These are phyloP conservation scores for Caradrina kadenii DNA, from an alignment of 2,888 invertebrate genomes.

Conservation along the genomic window DNA sequence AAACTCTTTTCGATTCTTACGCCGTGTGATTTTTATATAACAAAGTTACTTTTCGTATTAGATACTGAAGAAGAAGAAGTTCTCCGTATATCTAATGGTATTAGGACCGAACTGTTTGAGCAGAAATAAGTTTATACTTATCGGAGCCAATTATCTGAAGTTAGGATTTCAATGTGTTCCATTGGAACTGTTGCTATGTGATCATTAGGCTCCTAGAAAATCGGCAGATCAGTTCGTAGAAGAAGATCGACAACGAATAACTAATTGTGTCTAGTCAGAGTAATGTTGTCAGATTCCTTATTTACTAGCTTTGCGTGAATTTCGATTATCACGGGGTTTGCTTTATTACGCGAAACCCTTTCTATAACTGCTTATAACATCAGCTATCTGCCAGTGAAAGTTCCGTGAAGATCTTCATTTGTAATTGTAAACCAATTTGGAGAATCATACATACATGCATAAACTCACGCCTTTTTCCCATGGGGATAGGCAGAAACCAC, in stretches of 20 bases:
- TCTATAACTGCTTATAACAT: too few relatives aligned
- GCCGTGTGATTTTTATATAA: not conserved
- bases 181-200: slow-evolving; percentile 13
- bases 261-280: not conserved
- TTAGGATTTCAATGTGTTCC: slow-evolving; percentile 34
- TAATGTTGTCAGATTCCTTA: not conserved
- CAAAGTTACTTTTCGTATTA: slow-evolving; percentile 4
- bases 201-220: slow-evolving; percentile 13
- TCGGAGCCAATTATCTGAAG: slow-evolving; percentile 42
- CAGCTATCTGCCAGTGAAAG: too few relatives aligned
- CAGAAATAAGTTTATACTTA: slow-evolving; percentile 37
- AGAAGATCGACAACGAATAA: slow-evolving; percentile 13
- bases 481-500: too few relatives aligned
- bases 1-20: slow-evolving; percentile 17
- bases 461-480: too few relatives aligned
- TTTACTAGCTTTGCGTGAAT: too few relatives aligned
- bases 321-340: too few relatives aligned
- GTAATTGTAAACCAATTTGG: too few relatives aligned
- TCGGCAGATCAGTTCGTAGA: slow-evolving; percentile 1
- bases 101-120: slow-evolving; percentile 32
- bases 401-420: too few relatives aligned
- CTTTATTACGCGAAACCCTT: too few relatives aligned
- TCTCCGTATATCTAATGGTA: slow-evolving; percentile 17
- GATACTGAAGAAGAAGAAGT: slow-evolving; percentile 15
- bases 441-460: too few relatives aligned